Percentiles rank a stretch among this genome's conserved stretches.
These are phyloP conservation scores for Tridacna crocea DNA, from an alignment of 2,888 invertebrate genomes.

Conservation along the genomic window DNA sequence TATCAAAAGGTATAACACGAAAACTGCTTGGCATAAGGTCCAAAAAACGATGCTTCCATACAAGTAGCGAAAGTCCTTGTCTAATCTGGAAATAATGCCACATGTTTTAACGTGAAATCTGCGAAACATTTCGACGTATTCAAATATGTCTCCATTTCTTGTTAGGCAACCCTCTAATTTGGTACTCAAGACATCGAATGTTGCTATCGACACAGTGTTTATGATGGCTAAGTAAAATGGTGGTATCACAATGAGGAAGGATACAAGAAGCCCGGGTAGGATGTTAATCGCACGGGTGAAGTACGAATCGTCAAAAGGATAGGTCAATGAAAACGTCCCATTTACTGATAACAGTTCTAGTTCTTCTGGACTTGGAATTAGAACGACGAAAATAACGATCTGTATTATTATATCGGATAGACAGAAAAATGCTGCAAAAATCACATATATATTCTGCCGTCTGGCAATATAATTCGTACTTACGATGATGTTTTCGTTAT, in stretches of 20 bases:
- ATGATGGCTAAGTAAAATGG: background rate
- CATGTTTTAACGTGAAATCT: background rate
- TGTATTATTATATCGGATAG: constrained; percentile 5
- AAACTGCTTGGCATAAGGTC: background rate
- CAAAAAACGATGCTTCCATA: constrained; percentile 10
- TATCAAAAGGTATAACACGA: background rate
- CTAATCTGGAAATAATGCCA: background rate
- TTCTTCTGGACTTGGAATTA: background rate
- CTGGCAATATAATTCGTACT: background rate
- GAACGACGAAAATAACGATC: background rate
- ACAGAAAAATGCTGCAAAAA: background rate
- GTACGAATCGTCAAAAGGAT: background rate
- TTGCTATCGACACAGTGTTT: background rate
- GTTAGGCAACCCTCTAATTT: background rate
- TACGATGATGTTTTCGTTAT: background rate
- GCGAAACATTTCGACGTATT: background rate
- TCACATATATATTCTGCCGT: background rate
- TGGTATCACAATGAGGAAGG: background rate
- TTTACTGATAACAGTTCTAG: background rate
- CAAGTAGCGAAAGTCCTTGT: background rate
- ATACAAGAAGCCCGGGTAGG: background rate
- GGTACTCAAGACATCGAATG: background rate
- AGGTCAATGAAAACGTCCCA: background rate
- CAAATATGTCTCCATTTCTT: background rate
- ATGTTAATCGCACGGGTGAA: background rate